A percentile compares a stretch with the other conserved stretches of the same genome.
Conservation (phyloP, 2,797 vertebrate species). For the Danio aesculapii region DNA sequence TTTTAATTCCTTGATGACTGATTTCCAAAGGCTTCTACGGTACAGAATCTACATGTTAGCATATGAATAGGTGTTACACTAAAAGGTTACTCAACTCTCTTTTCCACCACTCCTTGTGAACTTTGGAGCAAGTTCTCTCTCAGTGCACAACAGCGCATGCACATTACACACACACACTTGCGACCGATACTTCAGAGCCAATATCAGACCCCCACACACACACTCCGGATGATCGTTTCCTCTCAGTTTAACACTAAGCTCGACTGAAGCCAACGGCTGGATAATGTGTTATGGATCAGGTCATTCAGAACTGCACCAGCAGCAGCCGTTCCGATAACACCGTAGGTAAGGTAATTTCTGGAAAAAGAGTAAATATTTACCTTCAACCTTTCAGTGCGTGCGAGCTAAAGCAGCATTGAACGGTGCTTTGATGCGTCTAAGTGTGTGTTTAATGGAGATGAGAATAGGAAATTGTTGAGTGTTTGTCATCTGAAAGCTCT, state of each 20-base stretch:
- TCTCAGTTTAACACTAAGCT: neutral
- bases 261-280: conserved; percentile 5
- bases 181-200: neutral
- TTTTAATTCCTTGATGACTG: too few relatives aligned
- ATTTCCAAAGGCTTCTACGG: too few relatives aligned
- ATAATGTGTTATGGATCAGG: conserved; percentile 25
- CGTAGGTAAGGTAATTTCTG: conserved; percentile 21
- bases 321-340: conserved; percentile 11
- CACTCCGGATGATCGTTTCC: conserved; percentile 2
- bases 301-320: neutral
- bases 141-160: neutral
- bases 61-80: conserved; percentile 6
- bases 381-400: neutral
- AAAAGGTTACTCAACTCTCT: conserved; percentile 8
- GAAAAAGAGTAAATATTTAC: conserved; percentile 42
- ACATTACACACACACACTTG: conserved; percentile 13
- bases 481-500: conserved; percentile 12
- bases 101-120: conserved; percentile 60
- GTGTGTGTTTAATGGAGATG: conserved; percentile 3
- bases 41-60: too few relatives aligned
- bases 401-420: conserved; percentile 12
- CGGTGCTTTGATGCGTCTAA: neutral
- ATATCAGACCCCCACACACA: conserved; percentile 37
- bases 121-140: conserved; percentile 55
- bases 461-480: conserved; percentile 37